Percentiles rank a stretch among this genome's conserved stretches.
Conservation (phyloP, 2,113 vertebrate genomes). For the Sinocyclocheilus rhinocerous region DNA sequence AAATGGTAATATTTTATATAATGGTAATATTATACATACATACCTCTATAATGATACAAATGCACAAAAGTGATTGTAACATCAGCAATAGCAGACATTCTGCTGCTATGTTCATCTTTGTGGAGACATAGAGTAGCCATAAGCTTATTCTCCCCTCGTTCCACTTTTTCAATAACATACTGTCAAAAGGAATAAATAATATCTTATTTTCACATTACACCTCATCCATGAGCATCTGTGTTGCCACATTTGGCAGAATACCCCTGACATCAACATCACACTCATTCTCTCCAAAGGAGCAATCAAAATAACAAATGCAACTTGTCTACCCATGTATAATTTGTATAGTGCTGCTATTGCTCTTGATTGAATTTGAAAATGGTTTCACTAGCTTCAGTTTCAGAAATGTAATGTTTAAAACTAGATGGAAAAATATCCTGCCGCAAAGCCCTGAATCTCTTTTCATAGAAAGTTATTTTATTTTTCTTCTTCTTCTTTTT, state of each 20-base stretch:
- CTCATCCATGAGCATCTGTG: conserved; percentile 23
- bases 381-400: conserved; percentile 65
- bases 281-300: conserved; percentile 33
- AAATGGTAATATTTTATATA: too few species aligned
- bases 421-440: conserved; percentile 72
- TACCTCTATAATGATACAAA: not conserved
- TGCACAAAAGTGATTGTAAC: conserved; percentile 1
- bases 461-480: conserved; percentile 54
- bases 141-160: conserved; percentile 17
- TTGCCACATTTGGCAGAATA: conserved; percentile 47
- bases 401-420: conserved; percentile 66
- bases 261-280: conserved; percentile 44
- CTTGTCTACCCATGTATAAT: conserved; percentile 2
- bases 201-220: conserved; percentile 43
- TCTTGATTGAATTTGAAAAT: conserved; percentile 67
- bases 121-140: conserved; percentile 6
- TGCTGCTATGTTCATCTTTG: conserved; percentile 29
- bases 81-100: conserved; percentile 16
- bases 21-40: not conserved
- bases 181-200: conserved; percentile 49
- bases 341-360: conserved; percentile 36
- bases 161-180: conserved; percentile 31
- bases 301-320: conserved; percentile 43
- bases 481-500: too few species aligned
- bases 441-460: conserved; percentile 60